phyloP scores from a whole-genome alignment of 2,888 invertebrate species.

The Helleia helle region DNA sequence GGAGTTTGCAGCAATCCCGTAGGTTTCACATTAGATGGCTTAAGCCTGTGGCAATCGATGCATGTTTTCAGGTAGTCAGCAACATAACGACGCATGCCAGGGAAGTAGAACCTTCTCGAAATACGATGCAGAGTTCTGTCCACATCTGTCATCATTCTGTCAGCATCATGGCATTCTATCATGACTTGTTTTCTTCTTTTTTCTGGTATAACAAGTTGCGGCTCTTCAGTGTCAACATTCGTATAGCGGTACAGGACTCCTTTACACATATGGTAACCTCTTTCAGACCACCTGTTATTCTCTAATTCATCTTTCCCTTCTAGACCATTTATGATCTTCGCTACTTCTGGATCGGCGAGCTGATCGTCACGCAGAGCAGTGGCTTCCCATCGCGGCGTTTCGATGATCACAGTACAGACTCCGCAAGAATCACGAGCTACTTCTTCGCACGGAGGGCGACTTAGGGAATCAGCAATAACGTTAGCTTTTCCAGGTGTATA shows the following conservation, averaged over 20 bases:
- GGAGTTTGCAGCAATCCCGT: conserved; percentile 15
- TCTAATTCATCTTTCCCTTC: conserved; percentile 14
- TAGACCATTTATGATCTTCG: conserved; percentile 20
- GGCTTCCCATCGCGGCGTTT: conserved; percentile 14
- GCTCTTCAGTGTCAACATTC: conserved; percentile 17
- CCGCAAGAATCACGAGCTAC: conserved; percentile 5
- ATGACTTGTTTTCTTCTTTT: conserved; percentile 18
- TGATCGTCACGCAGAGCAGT: conserved; percentile 16
- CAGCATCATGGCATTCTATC: conserved; percentile 21
- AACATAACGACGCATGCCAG: conserved; percentile 20
- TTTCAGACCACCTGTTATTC: conserved; percentile 16
- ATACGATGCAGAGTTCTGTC: conserved; percentile 32
- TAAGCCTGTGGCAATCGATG: conserved; percentile 19
- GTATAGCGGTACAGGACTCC: conserved; percentile 23
- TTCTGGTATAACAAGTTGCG: conserved; percentile 20
- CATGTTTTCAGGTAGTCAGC: conserved; percentile 17
- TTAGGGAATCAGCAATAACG: conserved; percentile 21
- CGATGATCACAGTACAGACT: conserved; percentile 17
- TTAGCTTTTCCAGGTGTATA: conserved; percentile 37
- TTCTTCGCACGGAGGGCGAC: conserved; percentile 15
- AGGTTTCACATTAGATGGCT: conserved; percentile 16
- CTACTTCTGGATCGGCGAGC: conserved; percentile 18
- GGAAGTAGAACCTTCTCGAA: conserved; percentile 28
- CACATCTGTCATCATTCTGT: conserved; percentile 23
- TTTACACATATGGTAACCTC: conserved; percentile 21